phyloP scores from a whole-genome alignment of 2,888 invertebrate genomes.

The Sipunculus nudus region DNA sequence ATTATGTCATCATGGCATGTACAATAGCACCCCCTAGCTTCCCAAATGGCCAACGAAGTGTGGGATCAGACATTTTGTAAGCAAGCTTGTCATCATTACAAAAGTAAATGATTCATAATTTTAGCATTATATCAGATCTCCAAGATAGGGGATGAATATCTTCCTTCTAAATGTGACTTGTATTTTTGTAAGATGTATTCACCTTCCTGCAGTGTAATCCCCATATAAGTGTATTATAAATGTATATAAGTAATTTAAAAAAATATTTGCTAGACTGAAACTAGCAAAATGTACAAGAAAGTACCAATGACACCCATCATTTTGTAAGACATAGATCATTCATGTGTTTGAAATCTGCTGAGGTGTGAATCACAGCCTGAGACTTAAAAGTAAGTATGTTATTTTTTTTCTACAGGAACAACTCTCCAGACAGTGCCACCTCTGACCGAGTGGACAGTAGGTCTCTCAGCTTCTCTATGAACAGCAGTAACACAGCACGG shows the following conservation, averaged over 20 bases:
- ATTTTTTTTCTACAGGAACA: constrained; percentile 70
- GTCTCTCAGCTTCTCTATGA: constrained; percentile 66
- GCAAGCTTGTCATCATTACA: constrained; percentile 5
- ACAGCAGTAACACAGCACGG: constrained; percentile 76
- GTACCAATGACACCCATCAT: too few species aligned
- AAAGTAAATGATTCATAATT: constrained; percentile 7
- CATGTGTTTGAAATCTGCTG: not conserved
- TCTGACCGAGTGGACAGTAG: constrained; percentile 77
- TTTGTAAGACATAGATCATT: not conserved
- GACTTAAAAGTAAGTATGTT: not conserved
- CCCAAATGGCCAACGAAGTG: constrained; percentile 49
- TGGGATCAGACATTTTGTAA: constrained; percentile 56
- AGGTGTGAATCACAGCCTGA: not conserved
- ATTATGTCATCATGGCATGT: constrained; percentile 96
- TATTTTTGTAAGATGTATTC: too few species aligned
- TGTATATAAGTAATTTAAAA: too few species aligned
- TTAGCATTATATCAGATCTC: too few species aligned
- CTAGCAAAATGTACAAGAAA: too few species aligned
- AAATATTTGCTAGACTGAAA: too few species aligned
- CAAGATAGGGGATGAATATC: too few species aligned
- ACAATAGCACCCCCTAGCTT: constrained; percentile 90
- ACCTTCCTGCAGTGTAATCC: too few species aligned
- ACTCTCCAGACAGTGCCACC: constrained; percentile 89
- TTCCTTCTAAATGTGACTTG: too few species aligned
- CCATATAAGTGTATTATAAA: too few species aligned